Conservation (phyloP, 2,888 invertebrate species). For the Eulithis testata region DNA sequence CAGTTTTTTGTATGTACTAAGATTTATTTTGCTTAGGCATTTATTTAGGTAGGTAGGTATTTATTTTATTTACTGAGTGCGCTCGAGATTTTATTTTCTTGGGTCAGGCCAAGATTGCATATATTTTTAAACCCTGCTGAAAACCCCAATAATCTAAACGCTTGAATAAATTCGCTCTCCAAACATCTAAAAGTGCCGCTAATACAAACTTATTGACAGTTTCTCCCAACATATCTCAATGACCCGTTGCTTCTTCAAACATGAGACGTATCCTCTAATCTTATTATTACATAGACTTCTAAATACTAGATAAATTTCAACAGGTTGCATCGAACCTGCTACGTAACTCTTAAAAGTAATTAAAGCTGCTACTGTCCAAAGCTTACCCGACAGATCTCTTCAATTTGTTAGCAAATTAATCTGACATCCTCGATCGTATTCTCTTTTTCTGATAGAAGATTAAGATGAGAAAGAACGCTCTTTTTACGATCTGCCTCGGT, state of each 20-base stretch:
- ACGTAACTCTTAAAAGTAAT: conserved; percentile 43
- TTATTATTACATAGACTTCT: conserved; percentile 76
- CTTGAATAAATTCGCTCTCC: not conserved
- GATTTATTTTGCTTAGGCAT: too few relatives aligned
- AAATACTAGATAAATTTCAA: conserved; percentile 65
- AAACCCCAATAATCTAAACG: too few relatives aligned
- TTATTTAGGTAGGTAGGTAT: too few relatives aligned
- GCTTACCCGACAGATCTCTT: not conserved
- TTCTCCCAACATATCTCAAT: conserved; percentile 14
- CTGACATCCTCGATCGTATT: too few relatives aligned
- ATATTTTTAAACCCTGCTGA: too few relatives aligned
- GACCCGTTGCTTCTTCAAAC: conserved; percentile 20
- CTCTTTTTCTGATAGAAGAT: too few relatives aligned
- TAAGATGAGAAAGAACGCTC: too few relatives aligned
- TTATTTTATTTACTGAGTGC: too few relatives aligned
- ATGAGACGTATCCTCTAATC: conserved; percentile 56
- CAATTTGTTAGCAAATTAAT: not conserved
- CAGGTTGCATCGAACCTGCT: conserved; percentile 46
- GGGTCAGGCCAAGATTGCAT: too few relatives aligned
- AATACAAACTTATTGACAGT: conserved; percentile 12
- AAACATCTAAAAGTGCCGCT: conserved; percentile 12
- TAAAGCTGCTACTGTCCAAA: conserved; percentile 50
- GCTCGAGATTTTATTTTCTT: too few relatives aligned
- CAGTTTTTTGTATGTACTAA: too few relatives aligned
- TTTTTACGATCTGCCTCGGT: too few relatives aligned